These are phyloP conservation scores for Galagoides demidoff DNA, from an alignment of 2,797 vertebrate species.

Conservation along the genomic window DNA sequence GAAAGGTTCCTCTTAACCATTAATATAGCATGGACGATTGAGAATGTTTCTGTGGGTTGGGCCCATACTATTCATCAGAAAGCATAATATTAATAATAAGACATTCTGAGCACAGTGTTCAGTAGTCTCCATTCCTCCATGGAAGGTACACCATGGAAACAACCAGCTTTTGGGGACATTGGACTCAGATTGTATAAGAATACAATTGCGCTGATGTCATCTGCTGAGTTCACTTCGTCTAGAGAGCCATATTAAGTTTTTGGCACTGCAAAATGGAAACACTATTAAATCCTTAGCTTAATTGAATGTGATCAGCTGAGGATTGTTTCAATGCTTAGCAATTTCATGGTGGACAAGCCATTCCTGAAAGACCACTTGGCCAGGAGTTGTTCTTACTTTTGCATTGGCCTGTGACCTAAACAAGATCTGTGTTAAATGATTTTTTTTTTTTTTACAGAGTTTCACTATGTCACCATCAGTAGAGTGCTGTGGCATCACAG, in stretches of 20 bases:
- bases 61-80: not conserved
- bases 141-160: not conserved
- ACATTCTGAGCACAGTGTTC: not conserved
- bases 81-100: fast-evolving
- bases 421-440: not conserved
- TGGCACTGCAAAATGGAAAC: not conserved
- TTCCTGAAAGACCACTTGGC: not conserved
- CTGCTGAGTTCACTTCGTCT: not conserved
- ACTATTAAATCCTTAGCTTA: not conserved
- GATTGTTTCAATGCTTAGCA: not conserved
- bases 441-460: no score
- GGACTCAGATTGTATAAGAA: not conserved
- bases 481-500: no score
- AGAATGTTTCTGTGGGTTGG: not conserved
- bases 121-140: not conserved
- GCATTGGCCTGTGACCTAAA: not conserved
- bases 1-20: not conserved
- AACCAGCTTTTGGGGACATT: not conserved
- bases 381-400: not conserved
- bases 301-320: not conserved
- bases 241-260: not conserved
- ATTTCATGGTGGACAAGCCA: not conserved
- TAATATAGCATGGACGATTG: not conserved
- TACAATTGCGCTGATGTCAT: not conserved
- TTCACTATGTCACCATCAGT: no score